phyloP scores from a whole-genome alignment of 2,888 invertebrate species.

The Aporophyla lueneburgensis region DNA sequence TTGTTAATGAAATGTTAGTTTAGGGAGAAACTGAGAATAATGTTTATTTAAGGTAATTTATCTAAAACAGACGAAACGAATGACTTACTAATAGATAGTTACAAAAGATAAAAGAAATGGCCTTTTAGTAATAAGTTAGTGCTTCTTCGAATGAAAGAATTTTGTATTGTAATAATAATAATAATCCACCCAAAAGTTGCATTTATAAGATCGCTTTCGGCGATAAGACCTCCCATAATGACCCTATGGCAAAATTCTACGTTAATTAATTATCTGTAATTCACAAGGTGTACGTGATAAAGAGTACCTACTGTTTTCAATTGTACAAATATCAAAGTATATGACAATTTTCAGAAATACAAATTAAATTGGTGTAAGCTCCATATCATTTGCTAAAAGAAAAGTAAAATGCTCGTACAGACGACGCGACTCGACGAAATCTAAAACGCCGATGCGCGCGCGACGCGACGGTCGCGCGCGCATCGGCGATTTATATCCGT shows the following conservation, averaged over 20 bases:
- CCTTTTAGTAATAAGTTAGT: neutral
- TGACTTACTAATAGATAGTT: neutral
- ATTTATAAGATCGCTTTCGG: neutral
- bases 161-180: neutral
- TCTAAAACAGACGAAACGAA: neutral
- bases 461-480: too few relatives aligned
- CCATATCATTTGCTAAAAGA: conserved; percentile 8
- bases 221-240: neutral
- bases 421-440: too few relatives aligned
- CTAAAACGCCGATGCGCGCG: too few relatives aligned
- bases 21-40: conserved; percentile 24
- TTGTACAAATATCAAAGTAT: neutral
- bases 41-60: conserved; percentile 13
- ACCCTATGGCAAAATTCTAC: neutral
- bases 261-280: neutral
- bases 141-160: conserved; percentile 11
- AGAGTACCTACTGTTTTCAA: too few relatives aligned
- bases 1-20: conserved; percentile 50
- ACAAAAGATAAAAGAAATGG: neutral
- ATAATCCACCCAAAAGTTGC: neutral
- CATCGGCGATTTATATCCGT: too few relatives aligned
- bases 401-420: too few relatives aligned
- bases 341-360: neutral
- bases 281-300: neutral
- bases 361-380: neutral